Conservation (phyloP, 2,113 vertebrate genomes). For the Equus quagga region DNA sequence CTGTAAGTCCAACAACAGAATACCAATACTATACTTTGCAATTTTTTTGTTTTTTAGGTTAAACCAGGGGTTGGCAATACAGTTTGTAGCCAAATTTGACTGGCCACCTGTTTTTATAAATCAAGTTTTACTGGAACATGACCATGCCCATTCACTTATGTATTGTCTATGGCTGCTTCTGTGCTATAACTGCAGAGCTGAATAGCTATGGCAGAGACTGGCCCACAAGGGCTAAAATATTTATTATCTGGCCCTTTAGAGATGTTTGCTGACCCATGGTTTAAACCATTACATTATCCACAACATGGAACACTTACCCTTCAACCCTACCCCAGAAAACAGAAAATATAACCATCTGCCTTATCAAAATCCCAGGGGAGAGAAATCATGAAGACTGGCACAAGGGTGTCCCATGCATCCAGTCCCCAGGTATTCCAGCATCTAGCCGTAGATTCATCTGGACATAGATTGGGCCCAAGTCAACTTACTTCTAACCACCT, state of each 20-base stretch:
- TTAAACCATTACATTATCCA: not conserved
- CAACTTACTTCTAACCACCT: not conserved
- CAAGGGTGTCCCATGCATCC: not conserved
- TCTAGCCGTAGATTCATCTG: not conserved
- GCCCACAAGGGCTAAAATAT: not conserved
- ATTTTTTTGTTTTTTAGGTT: not conserved
- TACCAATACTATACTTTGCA: not conserved
- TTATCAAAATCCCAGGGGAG: not conserved
- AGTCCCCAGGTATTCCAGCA: not conserved
- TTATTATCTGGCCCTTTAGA: slow-evolving; percentile 5
- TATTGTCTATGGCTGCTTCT: not conserved
- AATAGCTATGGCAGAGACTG: not conserved
- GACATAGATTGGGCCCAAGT: not conserved
- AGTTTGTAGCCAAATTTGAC: not conserved
- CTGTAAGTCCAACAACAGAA: slow-evolving; percentile 6
- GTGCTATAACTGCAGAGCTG: not conserved
- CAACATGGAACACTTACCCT: not conserved
- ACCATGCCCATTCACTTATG: not conserved
- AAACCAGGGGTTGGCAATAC: not conserved
- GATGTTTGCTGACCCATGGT: not conserved
- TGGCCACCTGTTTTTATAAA: not conserved
- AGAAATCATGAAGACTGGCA: not conserved
- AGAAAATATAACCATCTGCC: not conserved
- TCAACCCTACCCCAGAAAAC: not conserved
- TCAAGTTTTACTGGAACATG: not conserved